Evolutionary conservation across 2,797 vertebrate genomes (phyloP), one percentile per base, ranked within the genome.

Genomic region (Ciconia nigra): DNA sequence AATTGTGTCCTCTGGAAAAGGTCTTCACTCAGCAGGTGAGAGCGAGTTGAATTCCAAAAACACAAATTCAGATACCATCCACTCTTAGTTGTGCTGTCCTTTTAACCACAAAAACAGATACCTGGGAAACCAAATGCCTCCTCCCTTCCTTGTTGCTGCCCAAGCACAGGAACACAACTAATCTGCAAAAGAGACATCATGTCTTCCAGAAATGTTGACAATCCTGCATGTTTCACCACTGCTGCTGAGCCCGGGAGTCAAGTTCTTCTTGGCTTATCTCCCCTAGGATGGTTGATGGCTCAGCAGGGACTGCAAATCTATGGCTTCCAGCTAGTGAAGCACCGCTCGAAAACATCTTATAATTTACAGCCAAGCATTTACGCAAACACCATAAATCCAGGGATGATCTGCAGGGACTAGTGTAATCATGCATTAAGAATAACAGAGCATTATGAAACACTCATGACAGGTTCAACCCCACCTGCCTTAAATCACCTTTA

Each of bases 401-500:
- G 31, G 35, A 62, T 90, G 74, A 86, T 93, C 93, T 17, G 8
- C 6, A 63, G 96, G 94, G 94, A 96, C 85, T 39, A 81, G 61
- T 2, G 5, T 74, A 96, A 94, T 91, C 85, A 89, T 96, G 88
- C 91, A 92, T 90, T 93, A 91, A 61, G 87, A 92, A 96, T 90
- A 95, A 93, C 93, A 96, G 69, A 92, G 57, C 77, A 91, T 96
- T 97, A 86, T 95, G 83, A 96, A 97, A 96, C 76, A 78, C 69
- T 78, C 51, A 65, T 93, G 94, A 91, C 90, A 93, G 63, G 62
- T 92, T 88, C 66, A 93, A 65, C 91, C 51, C 80, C 83, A 95
- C 90, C 89, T 96, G 90, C 78, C 81, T 96, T 97, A 97, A 97
- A 98, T 97, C 96, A 96, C 81, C 81, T 95, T 88, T 95, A 96